Base-by-base conservation (phyloP, 2,888 invertebrate species). In the Rhingia campestris region DNA sequence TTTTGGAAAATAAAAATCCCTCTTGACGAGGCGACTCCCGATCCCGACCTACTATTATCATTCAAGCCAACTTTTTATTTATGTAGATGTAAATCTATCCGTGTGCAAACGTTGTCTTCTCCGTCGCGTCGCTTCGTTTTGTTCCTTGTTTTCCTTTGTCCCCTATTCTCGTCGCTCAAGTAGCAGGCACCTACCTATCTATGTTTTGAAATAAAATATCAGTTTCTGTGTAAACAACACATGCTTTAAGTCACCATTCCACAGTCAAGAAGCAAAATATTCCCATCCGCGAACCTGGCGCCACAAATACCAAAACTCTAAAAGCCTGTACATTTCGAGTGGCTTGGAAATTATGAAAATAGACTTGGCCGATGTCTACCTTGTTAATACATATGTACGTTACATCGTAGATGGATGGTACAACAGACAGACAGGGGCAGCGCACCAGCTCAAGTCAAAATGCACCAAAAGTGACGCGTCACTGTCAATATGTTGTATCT, bases 121-220 rank as follows among this genome's bases (percentile, higher is more conserved):
- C 35, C 39, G 9, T 45, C 47, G n/a, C n/a, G n/a, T n/a, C n/a
- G n/a, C n/a, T n/a, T n/a, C n/a, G 10, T 53, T 14, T 35, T 39
- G 49, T 58, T 39, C 56, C 54, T 59, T 51, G 37, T 59, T 39
- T 67, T 10, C 39, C 49, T 54, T 53, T 47, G 58, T 76, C 66
- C 49, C 58, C 66, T 59, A 64, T 51, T 54, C 39, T 56, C 10
- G 32, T 14, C 10, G 41, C 56, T 66, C 30, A 58, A 81, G 75
- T 64, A 70, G 63, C 41, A 77, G 69, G 45, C 54, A 81, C 49
- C 66, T 76, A 61, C 54, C 66, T 72, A 72, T 61, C 54, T 66
- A 45, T 89, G 87, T 90, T 90, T 90, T 89, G 89, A 90, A 89
- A 90, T 88, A 90, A 90, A 90, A 90, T 90, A 90, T 90, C 90